Base-by-base conservation (phyloP, 1,140 invertebrate genomes). In the Neuroterus valhalla region DNA sequence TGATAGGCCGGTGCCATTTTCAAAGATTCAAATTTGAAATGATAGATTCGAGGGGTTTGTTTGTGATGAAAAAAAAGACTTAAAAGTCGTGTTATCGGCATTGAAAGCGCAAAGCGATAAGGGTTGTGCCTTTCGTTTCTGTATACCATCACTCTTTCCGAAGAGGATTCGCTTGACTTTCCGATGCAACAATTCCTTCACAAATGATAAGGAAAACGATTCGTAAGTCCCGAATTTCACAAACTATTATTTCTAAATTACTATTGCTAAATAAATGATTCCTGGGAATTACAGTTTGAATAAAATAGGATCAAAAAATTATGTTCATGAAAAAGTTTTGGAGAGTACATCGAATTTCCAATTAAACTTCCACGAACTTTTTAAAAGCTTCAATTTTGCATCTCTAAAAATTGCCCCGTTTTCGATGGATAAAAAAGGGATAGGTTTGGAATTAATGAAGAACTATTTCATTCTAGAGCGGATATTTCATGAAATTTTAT, bases 1-100 rank as follows among this genome's bases (percentile, higher is more conserved):
- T 86, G 84, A 86, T 86, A 85, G 81, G 71, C 70, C 78, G 66
- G 81, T 81, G 67, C 68, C 52, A 62, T 76, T 81, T 79, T 43
- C 44, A 45, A 74, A 69, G 21, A 69, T 69, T 66, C 21, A 31
- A 70, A 12, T 77, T 46, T 68, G 11, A 68, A 66, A 23, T 70
- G 75, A 21, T 11, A 71, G 72, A 70, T 74, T 45, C 31, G 23
- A 70, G 31, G 62, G 23, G 43, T 72, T 66, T 45, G 43, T 45
- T 43, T 42, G 66, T 70, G 66, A 77, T 77, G 75, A 79, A 79
- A 66, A 19, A 55, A 42, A 70, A 74, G 75, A 72, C 67, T 46
- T 52, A 72, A 44, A 67, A 75, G 14, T 21, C 50, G 1, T 62
- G 71, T 71, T 73, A 42, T 50, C 48, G 62, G 66, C 68, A 50